Base-by-base conservation (phyloP, 2,797 vertebrate genomes). In the Eleutherodactylus coqui region DNA sequence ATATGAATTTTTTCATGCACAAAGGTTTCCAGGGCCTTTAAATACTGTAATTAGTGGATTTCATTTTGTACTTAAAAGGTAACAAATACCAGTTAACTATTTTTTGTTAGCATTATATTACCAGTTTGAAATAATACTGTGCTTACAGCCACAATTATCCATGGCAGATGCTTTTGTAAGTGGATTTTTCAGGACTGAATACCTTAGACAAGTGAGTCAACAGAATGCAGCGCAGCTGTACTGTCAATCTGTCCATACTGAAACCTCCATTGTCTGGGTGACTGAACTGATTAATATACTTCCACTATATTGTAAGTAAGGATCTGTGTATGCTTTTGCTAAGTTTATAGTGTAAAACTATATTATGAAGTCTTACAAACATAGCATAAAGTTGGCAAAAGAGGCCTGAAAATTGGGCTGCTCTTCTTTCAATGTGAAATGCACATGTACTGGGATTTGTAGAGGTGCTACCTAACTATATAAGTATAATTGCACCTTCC, bases 71-170 rank as follows among this genome's bases (percentile, higher is more conserved):
- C 53, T 60, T 79, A 53, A 79, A 60, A 86, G 49, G 51, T 69
- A 29, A 24, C 76, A 86, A 75, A 51, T 36, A 60, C 75, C 36
- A 36, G 82, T 17, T 77, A 16, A 55, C 38, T 36, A 1, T 34
- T 5, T 64, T 17, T 24, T 10, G 38, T 21, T n/a, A 29, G 41
- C 85, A 14, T 0, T 21, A 81, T 45, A 76, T 70, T 75, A 76
- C 16, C 24, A 3, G 21, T 5, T 43, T 62, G 58, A 82, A 38
- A 87, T 75, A 83, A 82, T 51, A 45, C 27, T 47, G 27, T 86
- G 79, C 77, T 82, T 86, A 51, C 85, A 77, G 53, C 62, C 79
- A 85, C 87, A 85, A 82, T 88, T 88, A 88, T 43, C 60, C 60
- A 69, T 75, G 70, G 72, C 78, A 19, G 78, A 82, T 86, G 85